A percentile compares a stretch with the other conserved stretches of the same genome.
Conservation (phyloP, 1,140 invertebrate species). For the Ladona fulva region DNA sequence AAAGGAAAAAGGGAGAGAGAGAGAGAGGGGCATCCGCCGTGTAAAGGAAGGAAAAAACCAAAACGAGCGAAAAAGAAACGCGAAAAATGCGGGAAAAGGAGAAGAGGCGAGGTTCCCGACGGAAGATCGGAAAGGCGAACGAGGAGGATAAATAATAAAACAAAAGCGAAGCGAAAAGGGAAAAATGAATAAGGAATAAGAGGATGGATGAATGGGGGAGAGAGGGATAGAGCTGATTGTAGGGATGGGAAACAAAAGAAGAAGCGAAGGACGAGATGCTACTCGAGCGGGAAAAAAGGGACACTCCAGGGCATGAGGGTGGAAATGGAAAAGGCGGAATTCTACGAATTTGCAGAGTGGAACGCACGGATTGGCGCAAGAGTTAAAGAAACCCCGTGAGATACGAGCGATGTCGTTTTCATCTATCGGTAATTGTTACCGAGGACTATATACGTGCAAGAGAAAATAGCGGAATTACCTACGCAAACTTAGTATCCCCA, state of each 20-base stretch:
- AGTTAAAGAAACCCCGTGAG: too few relatives aligned
- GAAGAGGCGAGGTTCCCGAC: not conserved
- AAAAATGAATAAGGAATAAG: constrained; percentile 2
- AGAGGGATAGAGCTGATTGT: not conserved
- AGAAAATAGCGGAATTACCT: too few relatives aligned
- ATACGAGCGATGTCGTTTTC: too few relatives aligned
- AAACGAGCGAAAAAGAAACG: not conserved
- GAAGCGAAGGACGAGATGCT: not conserved
- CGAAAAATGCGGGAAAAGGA: not conserved
- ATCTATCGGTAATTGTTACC: too few relatives aligned
- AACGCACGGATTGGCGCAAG: too few relatives aligned
- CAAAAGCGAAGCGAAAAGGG: not conserved
- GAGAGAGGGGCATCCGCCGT: not conserved
- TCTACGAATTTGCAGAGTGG: too few relatives aligned
- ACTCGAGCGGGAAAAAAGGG: not conserved
- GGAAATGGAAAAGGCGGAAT: not conserved
- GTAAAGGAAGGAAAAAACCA: not conserved
- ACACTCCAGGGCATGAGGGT: not conserved
- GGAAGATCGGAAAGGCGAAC: not conserved
- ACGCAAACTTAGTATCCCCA: too few relatives aligned
- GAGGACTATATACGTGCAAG: too few relatives aligned
- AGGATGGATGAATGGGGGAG: not conserved
- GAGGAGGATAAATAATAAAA: not conserved
- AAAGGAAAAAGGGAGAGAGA: not conserved
- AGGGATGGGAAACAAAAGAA: not conserved